Conservation (phyloP, 2,888 invertebrate genomes). For the Chelonus formosanus region DNA sequence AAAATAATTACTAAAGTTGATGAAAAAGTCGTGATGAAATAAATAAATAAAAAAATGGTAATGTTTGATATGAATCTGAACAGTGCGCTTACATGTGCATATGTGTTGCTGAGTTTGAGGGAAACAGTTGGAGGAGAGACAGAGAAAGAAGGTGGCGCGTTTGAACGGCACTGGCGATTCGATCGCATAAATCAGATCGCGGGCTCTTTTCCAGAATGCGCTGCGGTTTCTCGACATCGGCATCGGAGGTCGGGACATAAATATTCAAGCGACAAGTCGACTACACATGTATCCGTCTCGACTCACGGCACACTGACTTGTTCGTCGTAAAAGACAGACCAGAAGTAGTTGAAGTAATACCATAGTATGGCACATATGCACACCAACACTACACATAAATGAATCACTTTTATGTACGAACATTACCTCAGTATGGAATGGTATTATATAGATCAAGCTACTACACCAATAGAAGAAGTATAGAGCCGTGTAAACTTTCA, state of each 20-base stretch:
- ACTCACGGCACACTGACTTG: slow-evolving; percentile 12
- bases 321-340: neutral
- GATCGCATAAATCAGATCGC: slow-evolving; percentile 58
- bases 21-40: slow-evolving; percentile 32
- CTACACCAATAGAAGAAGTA: slow-evolving; percentile 2
- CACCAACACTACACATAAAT: too few relatives aligned
- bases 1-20: neutral
- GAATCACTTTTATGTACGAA: too few relatives aligned
- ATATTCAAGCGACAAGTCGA: slow-evolving; percentile 42
- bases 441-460: neutral
- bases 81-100: neutral
- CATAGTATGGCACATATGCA: too few relatives aligned
- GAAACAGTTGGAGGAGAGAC: too few relatives aligned
- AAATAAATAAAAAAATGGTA: slow-evolving; percentile 35
- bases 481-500: neutral
- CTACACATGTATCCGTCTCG: slow-evolving; percentile 51
- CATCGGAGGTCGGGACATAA: slow-evolving; percentile 42
- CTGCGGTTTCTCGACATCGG: slow-evolving; percentile 34
- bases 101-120: neutral
- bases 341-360: neutral
- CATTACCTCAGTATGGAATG: too few relatives aligned
- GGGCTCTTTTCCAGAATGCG: slow-evolving; percentile 49
- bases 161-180: slow-evolving; percentile 43
- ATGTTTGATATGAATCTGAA: slow-evolving; percentile 13
- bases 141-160: slow-evolving; percentile 28